Conservation (phyloP, 2,888 invertebrate species). For the Leptinotarsa juncta region DNA sequence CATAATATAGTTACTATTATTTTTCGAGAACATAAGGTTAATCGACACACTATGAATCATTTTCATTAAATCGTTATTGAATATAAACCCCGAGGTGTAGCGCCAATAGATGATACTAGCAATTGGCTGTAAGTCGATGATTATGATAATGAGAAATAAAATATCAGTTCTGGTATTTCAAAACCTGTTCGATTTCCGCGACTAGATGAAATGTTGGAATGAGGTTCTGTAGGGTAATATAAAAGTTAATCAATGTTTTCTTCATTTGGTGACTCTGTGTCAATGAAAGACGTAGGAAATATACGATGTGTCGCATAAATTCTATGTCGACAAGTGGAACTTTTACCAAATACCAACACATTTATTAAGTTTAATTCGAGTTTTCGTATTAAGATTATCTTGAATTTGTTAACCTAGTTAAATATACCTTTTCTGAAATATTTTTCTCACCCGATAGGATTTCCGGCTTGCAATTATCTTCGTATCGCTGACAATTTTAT, state of each 20-base stretch:
- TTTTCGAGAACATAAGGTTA: not conserved
- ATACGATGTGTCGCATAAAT: not conserved
- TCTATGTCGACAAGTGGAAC: not conserved
- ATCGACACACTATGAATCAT: not conserved
- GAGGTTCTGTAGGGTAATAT: slow-evolving; percentile 3
- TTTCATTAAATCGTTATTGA: slow-evolving; percentile 1
- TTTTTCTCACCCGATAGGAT: too few species aligned
- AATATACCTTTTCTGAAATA: too few species aligned
- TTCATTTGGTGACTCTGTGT: not conserved
- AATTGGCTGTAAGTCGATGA: slow-evolving; percentile 9
- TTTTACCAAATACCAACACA: too few species aligned
- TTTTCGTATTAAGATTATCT: too few species aligned
- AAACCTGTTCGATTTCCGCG: slow-evolving; percentile 12
- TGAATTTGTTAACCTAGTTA: too few species aligned
- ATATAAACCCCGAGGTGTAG: slow-evolving; percentile 11
- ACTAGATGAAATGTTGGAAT: not conserved
- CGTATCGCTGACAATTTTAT: too few species aligned
- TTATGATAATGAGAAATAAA: slow-evolving; percentile 18
- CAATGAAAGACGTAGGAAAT: not conserved
- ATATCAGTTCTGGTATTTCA: slow-evolving; percentile 15
- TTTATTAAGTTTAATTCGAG: too few species aligned
- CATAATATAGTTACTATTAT: not conserved
- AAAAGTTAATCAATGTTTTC: not conserved
- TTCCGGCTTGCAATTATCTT: too few species aligned
- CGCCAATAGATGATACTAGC: slow-evolving; percentile 8